Evolutionary conservation across 1,140 invertebrate species (phyloP).

Genomic region (Metopolophium dirhodum): DNA sequence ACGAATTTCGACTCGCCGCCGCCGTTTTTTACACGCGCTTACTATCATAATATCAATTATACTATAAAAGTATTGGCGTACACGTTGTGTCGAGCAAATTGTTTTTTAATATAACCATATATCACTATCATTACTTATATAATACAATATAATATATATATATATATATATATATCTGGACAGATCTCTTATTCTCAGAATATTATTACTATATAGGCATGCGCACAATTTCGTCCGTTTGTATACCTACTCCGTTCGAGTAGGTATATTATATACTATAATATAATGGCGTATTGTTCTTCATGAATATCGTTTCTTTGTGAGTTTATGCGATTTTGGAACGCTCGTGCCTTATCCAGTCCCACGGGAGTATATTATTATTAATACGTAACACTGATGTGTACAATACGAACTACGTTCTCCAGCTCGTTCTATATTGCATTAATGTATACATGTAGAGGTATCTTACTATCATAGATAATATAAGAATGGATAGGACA

Average conservation of each 20-base stretch:
- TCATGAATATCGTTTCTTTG: background rate
- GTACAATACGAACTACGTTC: background rate
- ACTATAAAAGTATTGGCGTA: background rate
- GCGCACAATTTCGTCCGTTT: background rate
- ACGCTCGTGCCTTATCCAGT: background rate
- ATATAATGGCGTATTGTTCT: constrained; percentile 17
- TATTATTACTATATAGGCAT: background rate
- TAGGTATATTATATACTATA: no score
- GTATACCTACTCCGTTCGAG: background rate
- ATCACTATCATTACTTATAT: background rate
- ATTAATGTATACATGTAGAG: background rate
- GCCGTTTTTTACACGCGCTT: background rate
- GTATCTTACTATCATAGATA: no score
- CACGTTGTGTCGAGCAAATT: background rate
- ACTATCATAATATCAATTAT: background rate
- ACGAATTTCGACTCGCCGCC: constrained; percentile 6
- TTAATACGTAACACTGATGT: background rate
- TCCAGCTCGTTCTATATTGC: background rate
- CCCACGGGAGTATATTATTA: background rate
- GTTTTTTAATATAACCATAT: constrained; percentile 9
- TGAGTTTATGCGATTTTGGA: background rate
- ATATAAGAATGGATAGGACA: no score
- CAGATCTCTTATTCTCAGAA: background rate
- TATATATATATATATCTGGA: no score
- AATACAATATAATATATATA: no score